Conservation (phyloP, 2,888 invertebrate genomes). For the Mimumesa dahlbomi region DNA sequence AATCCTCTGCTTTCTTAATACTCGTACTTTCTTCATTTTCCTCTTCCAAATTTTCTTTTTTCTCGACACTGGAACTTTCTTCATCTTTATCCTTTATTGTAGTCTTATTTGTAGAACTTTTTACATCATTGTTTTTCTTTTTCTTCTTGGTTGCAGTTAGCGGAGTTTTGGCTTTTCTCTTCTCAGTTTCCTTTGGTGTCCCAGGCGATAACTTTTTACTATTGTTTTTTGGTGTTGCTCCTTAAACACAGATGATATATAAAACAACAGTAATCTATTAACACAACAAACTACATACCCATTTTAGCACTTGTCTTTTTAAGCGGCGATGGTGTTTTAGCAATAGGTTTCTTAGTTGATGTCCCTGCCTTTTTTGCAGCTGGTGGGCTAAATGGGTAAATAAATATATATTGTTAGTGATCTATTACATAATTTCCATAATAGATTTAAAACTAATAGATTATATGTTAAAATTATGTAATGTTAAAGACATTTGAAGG, state of each 20-base stretch:
- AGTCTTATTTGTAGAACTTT: constrained; percentile 12
- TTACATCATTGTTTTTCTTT: constrained; percentile 25
- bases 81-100: neutral
- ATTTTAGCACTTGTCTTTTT: constrained; percentile 39
- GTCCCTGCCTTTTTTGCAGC: constrained; percentile 51
- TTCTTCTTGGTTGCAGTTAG: constrained; percentile 21
- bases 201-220: constrained; percentile 25
- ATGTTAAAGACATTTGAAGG: constrained; percentile 2
- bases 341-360: constrained; percentile 27
- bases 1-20: neutral
- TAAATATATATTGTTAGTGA: no score
- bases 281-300: constrained; percentile 1
- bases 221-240: constrained; percentile 26
- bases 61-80: constrained; percentile 1
- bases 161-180: constrained; percentile 36
- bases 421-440: no score
- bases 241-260: constrained; percentile 26
- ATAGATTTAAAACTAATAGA: no score
- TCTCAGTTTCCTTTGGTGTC: constrained; percentile 27
- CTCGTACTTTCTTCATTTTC: constrained; percentile 32
- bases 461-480: neutral
- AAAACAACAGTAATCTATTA: neutral
- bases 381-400: constrained; percentile 38
- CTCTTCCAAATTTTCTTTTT: constrained; percentile 20
- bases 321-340: constrained; percentile 24